Evolutionary conservation across 1,140 invertebrate species (phyloP).

Genomic region (Lutraria rhynchaena): DNA sequence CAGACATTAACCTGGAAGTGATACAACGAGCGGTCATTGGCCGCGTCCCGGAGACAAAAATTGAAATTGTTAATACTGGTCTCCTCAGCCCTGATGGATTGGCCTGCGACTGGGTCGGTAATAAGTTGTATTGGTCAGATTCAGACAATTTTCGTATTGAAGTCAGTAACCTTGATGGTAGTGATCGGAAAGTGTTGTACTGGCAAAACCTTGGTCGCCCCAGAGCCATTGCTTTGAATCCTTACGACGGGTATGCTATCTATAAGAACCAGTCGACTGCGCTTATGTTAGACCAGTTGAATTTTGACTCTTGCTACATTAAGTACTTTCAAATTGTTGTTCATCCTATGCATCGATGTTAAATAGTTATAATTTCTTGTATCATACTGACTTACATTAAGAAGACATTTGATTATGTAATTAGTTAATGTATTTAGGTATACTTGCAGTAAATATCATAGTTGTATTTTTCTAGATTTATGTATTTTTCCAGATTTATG

Average conservation of each 20-base stretch:
- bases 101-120: constrained; percentile 97
- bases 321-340: too few species aligned
- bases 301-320: too few species aligned
- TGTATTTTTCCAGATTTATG: too few species aligned
- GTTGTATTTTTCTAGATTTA: too few species aligned
- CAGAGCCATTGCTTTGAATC: constrained; percentile 96
- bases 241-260: constrained; percentile 95
- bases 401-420: too few species aligned
- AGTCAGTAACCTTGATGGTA: constrained; percentile 94
- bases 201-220: constrained; percentile 98
- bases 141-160: constrained; percentile 97
- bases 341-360: too few species aligned
- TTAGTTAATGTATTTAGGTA: too few species aligned
- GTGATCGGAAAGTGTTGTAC: constrained; percentile 92
- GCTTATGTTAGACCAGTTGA: too few species aligned
- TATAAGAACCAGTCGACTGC: too few species aligned
- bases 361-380: too few species aligned
- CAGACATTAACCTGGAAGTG: constrained; percentile 91
- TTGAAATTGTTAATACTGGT: constrained; percentile 87
- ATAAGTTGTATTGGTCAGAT: constrained; percentile 98
- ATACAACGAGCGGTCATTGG: constrained; percentile 92
- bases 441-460: too few species aligned
- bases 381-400: too few species aligned
- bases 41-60: constrained; percentile 73
- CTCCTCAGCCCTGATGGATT: constrained; percentile 95